phyloP scores from a whole-genome alignment of 2,797 vertebrate genomes.

The Poeciliopsis paucimaculata region DNA sequence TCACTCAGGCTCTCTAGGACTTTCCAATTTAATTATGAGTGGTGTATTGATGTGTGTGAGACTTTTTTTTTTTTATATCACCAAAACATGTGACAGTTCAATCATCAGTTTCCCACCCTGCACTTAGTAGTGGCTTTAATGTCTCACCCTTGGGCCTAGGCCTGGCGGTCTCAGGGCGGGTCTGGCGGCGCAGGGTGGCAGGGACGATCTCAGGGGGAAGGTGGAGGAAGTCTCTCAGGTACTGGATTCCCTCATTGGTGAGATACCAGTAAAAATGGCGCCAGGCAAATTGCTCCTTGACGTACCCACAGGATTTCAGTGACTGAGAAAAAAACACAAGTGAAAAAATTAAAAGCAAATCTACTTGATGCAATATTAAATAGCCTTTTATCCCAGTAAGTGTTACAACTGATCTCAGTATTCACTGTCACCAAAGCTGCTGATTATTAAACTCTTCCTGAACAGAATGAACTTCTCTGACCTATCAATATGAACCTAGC shows the following conservation, averaged over 20 bases:
- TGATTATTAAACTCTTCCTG: background rate
- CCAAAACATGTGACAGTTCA: background rate
- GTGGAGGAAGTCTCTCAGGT: constrained; percentile 96
- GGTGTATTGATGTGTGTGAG: background rate
- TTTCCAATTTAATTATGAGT: background rate
- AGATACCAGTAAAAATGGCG: constrained; percentile 99
- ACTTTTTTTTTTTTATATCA: background rate
- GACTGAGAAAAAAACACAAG: constrained; percentile 78
- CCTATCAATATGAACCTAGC: background rate
- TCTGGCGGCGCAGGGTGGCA: constrained; percentile 93
- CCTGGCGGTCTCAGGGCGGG: constrained; percentile 94
- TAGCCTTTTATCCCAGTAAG: background rate
- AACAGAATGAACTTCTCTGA: background rate
- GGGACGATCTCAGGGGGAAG: constrained; percentile 98
- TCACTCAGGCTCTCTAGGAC: background rate
- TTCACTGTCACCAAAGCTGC: background rate
- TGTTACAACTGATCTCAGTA: background rate
- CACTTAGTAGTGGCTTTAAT: too few species aligned
- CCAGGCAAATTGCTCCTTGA: constrained; percentile 99
- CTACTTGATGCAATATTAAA: background rate
- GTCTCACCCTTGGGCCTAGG: constrained; percentile 93
- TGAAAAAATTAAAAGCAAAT: background rate
- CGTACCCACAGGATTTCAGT: constrained; percentile 96
- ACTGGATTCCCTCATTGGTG: constrained; percentile 99
- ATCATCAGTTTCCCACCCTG: background rate